Base-by-base conservation (phyloP, 2,888 invertebrate species). In the Cheilosia variabilis region DNA sequence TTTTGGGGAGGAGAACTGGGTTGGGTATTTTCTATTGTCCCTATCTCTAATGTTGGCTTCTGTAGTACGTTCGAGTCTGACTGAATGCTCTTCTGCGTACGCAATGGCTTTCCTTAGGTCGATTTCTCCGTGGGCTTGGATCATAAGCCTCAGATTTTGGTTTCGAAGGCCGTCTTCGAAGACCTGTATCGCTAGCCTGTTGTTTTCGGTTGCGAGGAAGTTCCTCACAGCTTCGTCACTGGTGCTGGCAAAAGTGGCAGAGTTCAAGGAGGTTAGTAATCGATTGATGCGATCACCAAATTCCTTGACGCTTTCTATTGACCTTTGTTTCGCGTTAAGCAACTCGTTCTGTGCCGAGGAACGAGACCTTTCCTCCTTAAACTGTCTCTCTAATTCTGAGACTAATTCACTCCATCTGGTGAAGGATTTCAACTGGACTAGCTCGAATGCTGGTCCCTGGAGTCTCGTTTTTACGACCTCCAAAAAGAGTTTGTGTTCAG, bases 381-480 rank as follows among this genome's bases (percentile, higher is more conserved):
- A 69, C 6, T 69, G 55, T 22, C 10, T 22, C 22, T 69, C 69
- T 34, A 57, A 7, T 53, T 43, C 68, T 15, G 41, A 13, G 10
- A 68, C 68, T 15, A 71, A 34, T 4, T 68, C 55, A 27, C 10
- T 34, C 53, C n/a, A 63, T 27, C 4, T 47, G 1, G 24, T 27
- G 1, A 63, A 17, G 1, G n/a, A n/a, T 45, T 66, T 69, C 13
- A 19, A 57, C 34, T 69, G 37, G 4, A 47, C 34, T n/a, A 71
- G 58, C 43, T 58, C 47, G 34, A 50, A 71, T 34, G 69, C 50
- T 4, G 34, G 37, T 50, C 72, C 53, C 15, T 62, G 19, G 15
- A 62, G 72, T n/a, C 31, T 41, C 1, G 53, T 72, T 45, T 63
- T 73, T 1, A 73, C 22, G 2, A 73, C n/a, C 6, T 55, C 45